These are phyloP conservation scores for Hippocampus zosterae DNA, from an alignment of 2,113 vertebrate species.

Conservation along the genomic window DNA sequence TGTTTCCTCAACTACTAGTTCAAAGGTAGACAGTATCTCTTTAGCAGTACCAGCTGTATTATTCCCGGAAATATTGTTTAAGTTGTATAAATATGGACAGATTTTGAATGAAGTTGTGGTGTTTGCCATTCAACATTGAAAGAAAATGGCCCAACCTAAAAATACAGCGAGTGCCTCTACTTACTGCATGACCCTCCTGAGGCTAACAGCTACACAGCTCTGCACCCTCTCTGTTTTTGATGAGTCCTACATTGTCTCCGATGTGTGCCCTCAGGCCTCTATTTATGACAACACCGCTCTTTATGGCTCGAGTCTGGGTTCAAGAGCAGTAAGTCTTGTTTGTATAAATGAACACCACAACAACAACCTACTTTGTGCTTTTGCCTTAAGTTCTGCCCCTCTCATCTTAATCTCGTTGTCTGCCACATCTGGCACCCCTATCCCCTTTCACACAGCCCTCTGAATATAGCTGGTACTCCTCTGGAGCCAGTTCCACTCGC, in stretches of 20 bases:
- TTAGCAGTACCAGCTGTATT: not conserved
- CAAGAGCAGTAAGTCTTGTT: conserved; percentile 80
- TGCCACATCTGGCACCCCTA: conserved; percentile 11
- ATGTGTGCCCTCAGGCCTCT: conserved; percentile 74
- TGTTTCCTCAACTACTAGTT: not conserved
- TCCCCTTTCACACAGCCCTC: conserved; percentile 76
- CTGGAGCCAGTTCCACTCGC: conserved; percentile 80
- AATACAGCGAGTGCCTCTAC: conserved; percentile 10
- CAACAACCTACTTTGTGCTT: conserved; percentile 19
- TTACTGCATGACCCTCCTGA: conserved; percentile 15
- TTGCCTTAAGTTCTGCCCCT: conserved; percentile 17
- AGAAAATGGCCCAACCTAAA: conserved; percentile 1
- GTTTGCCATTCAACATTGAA: not conserved
- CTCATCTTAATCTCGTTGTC: conserved; percentile 59
- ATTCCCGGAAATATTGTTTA: not conserved
- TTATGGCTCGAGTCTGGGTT: conserved; percentile 71
- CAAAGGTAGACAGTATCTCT: not conserved
- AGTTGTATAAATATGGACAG: not conserved
- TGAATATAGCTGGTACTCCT: conserved; percentile 87
- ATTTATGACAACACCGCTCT: conserved; percentile 76
- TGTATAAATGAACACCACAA: conserved; percentile 16
- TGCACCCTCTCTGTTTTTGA: conserved; percentile 32
- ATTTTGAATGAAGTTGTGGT: not conserved
- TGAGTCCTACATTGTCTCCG: conserved; percentile 51
- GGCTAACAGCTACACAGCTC: conserved; percentile 18